Evolutionary conservation across 2,888 invertebrate genomes (phyloP).

Genomic region (Netelia virgata): DNA sequence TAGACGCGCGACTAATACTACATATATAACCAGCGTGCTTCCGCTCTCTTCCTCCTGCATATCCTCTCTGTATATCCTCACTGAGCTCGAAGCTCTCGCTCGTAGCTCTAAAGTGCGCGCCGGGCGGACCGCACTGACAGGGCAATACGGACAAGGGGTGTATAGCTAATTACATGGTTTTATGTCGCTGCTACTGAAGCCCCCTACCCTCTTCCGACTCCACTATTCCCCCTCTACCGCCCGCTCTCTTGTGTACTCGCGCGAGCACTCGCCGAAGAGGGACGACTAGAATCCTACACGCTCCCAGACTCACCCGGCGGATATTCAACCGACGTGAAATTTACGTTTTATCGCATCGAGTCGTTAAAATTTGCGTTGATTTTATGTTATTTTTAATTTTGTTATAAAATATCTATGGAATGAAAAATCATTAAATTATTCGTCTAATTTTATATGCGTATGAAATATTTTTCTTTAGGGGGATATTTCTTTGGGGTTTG

Average conservation of each 20-base stretch:
- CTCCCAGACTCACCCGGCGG: conserved; percentile 19
- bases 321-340: conserved; percentile 1
- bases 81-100: conserved; percentile 60
- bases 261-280: neutral
- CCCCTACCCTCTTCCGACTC: neutral
- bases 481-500: no score
- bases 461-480: no score
- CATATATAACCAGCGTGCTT: conserved; percentile 45
- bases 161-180: conserved; percentile 84
- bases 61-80: conserved; percentile 50
- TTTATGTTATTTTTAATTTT: no score
- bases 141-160: conserved; percentile 82
- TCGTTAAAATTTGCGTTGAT: no score
- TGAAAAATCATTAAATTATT: no score
- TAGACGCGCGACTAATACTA: conserved; percentile 5
- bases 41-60: conserved; percentile 33
- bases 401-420: no score
- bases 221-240: no score
- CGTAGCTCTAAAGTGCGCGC: conserved; percentile 78
- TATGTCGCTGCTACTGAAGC: conserved; percentile 75
- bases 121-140: conserved; percentile 76
- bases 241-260: no score
- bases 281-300: conserved; percentile 29
- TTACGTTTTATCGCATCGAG: neutral
- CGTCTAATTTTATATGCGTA: no score